These are phyloP conservation scores for Homarus gammarus DNA, from an alignment of 2,888 invertebrate genomes.

Conservation along the genomic window DNA sequence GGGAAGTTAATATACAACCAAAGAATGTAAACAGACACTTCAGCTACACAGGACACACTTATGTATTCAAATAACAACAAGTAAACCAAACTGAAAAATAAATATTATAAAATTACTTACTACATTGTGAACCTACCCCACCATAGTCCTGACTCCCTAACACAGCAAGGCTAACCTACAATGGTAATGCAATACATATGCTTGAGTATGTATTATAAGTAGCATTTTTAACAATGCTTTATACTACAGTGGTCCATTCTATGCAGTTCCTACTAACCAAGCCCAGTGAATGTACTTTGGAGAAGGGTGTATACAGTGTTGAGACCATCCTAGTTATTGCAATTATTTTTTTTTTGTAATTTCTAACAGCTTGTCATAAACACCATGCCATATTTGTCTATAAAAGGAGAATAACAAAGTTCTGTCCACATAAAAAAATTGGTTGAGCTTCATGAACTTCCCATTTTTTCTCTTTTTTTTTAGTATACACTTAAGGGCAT, in stretches of 20 bases:
- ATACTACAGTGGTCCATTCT: constrained; percentile 69
- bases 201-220: constrained; percentile 56
- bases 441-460: background rate
- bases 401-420: background rate
- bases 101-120: constrained; percentile 8
- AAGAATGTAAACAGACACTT: constrained; percentile 7
- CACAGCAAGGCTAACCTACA: constrained; percentile 73
- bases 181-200: constrained; percentile 67
- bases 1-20: constrained; percentile 27
- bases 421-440: background rate
- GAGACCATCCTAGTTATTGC: constrained; percentile 31
- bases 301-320: constrained; percentile 45
- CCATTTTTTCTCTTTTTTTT: background rate
- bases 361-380: background rate
- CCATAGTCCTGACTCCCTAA: constrained; percentile 68
- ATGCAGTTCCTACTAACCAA: constrained; percentile 63
- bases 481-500: background rate
- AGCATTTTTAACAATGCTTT: constrained; percentile 59
- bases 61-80: background rate
- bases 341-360: constrained; percentile 9
- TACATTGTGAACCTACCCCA: constrained; percentile 37
- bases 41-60: background rate
- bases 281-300: constrained; percentile 66
- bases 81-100: background rate
- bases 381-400: background rate